These are phyloP conservation scores for Plotosus lineatus DNA, from an alignment of 2,113 vertebrate species.

Conservation along the genomic window DNA sequence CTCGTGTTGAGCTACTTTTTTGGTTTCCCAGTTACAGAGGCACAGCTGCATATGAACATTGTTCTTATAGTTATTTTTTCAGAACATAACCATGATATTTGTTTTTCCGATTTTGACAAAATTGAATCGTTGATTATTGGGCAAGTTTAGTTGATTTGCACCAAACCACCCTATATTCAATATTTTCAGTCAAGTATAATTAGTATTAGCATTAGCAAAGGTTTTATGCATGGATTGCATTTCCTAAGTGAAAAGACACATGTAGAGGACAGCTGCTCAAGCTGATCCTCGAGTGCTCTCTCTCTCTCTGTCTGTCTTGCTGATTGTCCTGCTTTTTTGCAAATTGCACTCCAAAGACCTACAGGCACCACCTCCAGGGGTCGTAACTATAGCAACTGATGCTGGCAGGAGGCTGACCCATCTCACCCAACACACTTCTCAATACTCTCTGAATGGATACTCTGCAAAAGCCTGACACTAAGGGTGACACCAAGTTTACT, in stretches of 20 bases:
- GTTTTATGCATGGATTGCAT: constrained; percentile 12
- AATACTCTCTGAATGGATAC: constrained; percentile 7
- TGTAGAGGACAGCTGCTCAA: constrained; percentile 59
- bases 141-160: background rate
- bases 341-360: constrained; percentile 58
- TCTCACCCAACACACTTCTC: background rate
- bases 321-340: constrained; percentile 49
- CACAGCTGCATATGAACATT: too few relatives aligned
- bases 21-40: too few relatives aligned
- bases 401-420: constrained; percentile 1
- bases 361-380: constrained; percentile 51
- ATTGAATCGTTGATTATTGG: too few relatives aligned
- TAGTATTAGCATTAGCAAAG: background rate
- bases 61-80: too few relatives aligned
- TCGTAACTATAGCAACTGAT: constrained; percentile 62
- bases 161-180: background rate
- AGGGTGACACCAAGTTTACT: background rate
- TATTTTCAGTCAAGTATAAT: background rate
- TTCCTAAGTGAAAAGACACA: constrained; percentile 8
- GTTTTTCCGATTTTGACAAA: too few relatives aligned
- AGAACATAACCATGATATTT: too few relatives aligned
- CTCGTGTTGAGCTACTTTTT: too few relatives aligned
- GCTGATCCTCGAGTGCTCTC: constrained; percentile 34
- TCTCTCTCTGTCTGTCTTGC: background rate
- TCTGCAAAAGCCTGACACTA: background rate